Conservation (phyloP, 2,797 vertebrate genomes). For the Cynopterus sphinx region DNA sequence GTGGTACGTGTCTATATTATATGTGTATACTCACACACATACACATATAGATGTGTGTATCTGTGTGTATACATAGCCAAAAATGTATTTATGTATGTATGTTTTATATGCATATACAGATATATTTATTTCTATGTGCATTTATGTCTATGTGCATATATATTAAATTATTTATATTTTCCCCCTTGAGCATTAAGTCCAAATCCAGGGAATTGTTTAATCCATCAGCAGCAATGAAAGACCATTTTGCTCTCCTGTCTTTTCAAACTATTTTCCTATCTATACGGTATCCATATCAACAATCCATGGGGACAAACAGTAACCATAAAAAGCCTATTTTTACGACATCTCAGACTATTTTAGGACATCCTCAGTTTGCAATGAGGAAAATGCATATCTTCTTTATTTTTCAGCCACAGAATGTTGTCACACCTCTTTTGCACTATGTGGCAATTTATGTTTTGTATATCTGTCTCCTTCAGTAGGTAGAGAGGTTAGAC, state of each 20-base stretch:
- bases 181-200: neutral
- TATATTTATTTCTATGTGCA: neutral
- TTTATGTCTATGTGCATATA: neutral
- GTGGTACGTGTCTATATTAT: neutral
- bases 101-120: neutral
- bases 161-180: neutral
- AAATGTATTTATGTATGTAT: neutral
- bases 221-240: neutral
- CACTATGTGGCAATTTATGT: neutral
- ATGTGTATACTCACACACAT: neutral
- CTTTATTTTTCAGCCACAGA: neutral
- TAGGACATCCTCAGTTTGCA: neutral
- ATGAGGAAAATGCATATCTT: neutral
- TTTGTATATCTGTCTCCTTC: neutral
- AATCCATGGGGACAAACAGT: conserved; percentile 31
- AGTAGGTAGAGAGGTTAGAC: neutral
- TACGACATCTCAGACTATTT: neutral
- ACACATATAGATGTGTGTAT: neutral
- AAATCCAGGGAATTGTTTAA: neutral
- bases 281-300: neutral
- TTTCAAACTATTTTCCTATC: neutral
- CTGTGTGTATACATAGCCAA: neutral
- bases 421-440: neutral
- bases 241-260: neutral
- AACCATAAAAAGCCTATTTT: neutral